Conservation (phyloP, 2,888 invertebrate species). For the Ramazzottius varieornatus region DNA sequence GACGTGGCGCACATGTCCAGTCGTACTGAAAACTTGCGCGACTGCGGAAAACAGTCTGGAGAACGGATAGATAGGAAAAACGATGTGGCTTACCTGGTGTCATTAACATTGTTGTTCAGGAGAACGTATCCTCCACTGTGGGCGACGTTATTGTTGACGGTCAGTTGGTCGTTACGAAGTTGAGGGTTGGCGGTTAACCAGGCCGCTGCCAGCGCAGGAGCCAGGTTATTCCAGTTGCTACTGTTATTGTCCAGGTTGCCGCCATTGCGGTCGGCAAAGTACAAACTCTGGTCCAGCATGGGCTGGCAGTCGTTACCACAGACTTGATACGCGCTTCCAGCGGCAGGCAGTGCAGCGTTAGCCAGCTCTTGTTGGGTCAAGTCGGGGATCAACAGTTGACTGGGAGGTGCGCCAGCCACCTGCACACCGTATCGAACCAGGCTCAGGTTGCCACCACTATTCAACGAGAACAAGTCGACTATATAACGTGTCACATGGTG, state of each 20-base stretch:
- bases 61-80: too few relatives aligned
- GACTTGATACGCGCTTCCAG: background rate
- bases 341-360: background rate
- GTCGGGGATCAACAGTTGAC: background rate
- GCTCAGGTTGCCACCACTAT: background rate
- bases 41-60: too few relatives aligned
- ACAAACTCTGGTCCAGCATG: background rate
- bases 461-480: background rate
- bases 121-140: too few relatives aligned
- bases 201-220: background rate
- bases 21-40: too few relatives aligned
- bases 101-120: too few relatives aligned
- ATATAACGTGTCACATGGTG: too few relatives aligned
- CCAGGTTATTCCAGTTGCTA: background rate
- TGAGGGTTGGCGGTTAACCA: too few relatives aligned
- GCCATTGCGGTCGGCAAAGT: too few relatives aligned
- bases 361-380: background rate
- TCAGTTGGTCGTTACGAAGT: too few relatives aligned
- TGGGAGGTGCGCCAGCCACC: background rate
- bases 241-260: background rate
- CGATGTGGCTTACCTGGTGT: too few relatives aligned
- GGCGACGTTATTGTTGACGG: too few relatives aligned
- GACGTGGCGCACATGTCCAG: too few relatives aligned
- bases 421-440: background rate
- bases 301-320: background rate